These are phyloP conservation scores for Pangasius larnaudii DNA, from an alignment of 2,797 vertebrate species.

Conservation along the genomic window DNA sequence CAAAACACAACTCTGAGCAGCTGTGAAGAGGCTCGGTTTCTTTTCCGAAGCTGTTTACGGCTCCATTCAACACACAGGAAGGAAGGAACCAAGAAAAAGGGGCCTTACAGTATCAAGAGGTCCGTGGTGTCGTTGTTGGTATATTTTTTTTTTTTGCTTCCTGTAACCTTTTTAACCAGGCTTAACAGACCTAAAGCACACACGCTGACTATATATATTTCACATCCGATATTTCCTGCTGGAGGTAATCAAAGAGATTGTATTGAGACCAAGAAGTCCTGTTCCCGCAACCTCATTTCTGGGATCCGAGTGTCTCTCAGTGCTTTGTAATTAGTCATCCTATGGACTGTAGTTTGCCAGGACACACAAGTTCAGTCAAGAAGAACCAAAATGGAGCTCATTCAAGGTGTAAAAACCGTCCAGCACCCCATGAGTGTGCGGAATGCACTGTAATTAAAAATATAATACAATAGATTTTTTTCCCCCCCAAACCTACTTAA, in stretches of 20 bases:
- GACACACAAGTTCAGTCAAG: not conserved
- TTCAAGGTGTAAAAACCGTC: not conserved
- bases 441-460: not conserved
- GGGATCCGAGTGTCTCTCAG: not conserved
- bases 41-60: conserved; percentile 75
- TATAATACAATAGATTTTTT: not conserved
- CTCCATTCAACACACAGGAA: conserved; percentile 84
- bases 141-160: conserved; percentile 51
- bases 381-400: not conserved
- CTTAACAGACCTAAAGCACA: conserved; percentile 45
- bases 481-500: not conserved
- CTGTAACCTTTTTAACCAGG: conserved; percentile 51
- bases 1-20: conserved; percentile 73
- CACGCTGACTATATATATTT: conserved; percentile 18
- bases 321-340: conserved; percentile 22
- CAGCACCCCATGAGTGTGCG: not conserved
- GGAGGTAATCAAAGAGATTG: conserved; percentile 12
- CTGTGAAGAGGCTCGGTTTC: conserved; percentile 77
- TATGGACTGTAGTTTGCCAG: not conserved
- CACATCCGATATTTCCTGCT: conserved; percentile 28
- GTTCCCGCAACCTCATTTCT: not conserved
- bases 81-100: conserved; percentile 76
- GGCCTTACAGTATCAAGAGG: conserved; percentile 74
- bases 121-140: not conserved
- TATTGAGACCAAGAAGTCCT: conserved; percentile 13